Conservation (phyloP, 2,888 invertebrate genomes). For the Entomobrya multifasciata region DNA sequence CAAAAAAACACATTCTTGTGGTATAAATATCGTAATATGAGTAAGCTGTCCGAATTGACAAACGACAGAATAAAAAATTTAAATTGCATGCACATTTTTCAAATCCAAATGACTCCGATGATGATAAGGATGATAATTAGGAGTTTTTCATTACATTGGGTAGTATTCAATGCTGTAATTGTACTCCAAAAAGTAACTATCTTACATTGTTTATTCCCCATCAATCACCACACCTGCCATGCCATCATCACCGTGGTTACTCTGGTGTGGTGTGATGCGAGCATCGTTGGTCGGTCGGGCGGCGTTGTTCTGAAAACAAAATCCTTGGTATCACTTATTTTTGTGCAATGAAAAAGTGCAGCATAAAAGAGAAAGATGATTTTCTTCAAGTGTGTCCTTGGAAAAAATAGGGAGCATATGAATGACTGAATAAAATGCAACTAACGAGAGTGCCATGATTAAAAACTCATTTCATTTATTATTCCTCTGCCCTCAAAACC, state of each 20-base stretch:
- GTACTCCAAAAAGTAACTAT: background rate
- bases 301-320: slow-evolving; percentile 22
- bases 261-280: background rate
- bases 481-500: slow-evolving; percentile 50
- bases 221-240: too few species aligned
- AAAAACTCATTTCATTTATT: slow-evolving; percentile 54
- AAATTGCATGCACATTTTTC: background rate
- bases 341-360: slow-evolving; percentile 29
- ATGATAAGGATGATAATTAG: background rate
- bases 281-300: slow-evolving; percentile 9
- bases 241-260: background rate
- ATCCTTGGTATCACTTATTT: background rate
- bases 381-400: slow-evolving; percentile 39
- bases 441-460: slow-evolving; percentile 32
- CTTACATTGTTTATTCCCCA: slow-evolving; percentile 36
- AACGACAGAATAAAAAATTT: slow-evolving; percentile 15
- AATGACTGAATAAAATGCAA: background rate
- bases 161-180: too few species aligned
- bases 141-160: too few species aligned
- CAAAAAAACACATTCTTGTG: background rate
- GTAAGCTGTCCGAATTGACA: slow-evolving; percentile 19
- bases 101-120: background rate
- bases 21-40: background rate
- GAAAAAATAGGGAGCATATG: too few species aligned
- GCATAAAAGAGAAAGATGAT: slow-evolving; percentile 45